Evolutionary conservation across 2,888 invertebrate species (phyloP).

Genomic region (Perizoma flavofasciatum): DNA sequence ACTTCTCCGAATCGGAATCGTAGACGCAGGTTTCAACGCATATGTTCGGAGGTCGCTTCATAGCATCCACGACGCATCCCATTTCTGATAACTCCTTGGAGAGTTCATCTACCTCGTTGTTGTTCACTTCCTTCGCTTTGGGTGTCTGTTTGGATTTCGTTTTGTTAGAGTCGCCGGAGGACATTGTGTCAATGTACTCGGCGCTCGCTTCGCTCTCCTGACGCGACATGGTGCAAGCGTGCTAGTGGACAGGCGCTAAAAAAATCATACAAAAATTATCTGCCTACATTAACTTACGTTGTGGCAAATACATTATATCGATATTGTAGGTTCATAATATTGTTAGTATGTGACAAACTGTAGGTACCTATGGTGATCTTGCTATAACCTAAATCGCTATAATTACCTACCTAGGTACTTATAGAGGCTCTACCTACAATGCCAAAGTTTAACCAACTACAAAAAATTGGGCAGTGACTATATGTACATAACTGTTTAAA

Average conservation of each 20-base stretch:
- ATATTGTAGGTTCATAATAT: neutral
- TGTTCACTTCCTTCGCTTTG: conserved; percentile 72
- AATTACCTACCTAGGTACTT: no score
- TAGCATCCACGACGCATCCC: conserved; percentile 76
- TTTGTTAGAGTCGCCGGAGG: conserved; percentile 71
- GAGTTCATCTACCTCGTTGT: conserved; percentile 76
- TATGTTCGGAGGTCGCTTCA: conserved; percentile 71
- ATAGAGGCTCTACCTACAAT: neutral
- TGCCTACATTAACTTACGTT: conserved; percentile 25
- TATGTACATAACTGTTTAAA: no score
- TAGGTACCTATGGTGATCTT: no score
- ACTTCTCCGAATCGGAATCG: conserved; percentile 57
- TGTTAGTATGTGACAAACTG: no score
- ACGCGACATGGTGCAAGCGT: conserved; percentile 70
- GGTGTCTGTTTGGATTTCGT: conserved; percentile 60
- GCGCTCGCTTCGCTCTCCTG: conserved; percentile 52
- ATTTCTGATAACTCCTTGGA: conserved; percentile 74
- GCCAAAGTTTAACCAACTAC: no score
- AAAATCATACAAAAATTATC: conserved; percentile 30
- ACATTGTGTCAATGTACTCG: conserved; percentile 64
- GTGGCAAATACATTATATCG: conserved; percentile 7
- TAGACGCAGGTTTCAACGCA: conserved; percentile 73
- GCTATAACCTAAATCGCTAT: no score
- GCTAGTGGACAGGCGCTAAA: conserved; percentile 55
- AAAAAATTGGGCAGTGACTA: no score